Percentiles rank a stretch among this genome's conserved stretches.
Conservation (phyloP, 2,888 invertebrate species). For the Fabriciana adippe region DNA sequence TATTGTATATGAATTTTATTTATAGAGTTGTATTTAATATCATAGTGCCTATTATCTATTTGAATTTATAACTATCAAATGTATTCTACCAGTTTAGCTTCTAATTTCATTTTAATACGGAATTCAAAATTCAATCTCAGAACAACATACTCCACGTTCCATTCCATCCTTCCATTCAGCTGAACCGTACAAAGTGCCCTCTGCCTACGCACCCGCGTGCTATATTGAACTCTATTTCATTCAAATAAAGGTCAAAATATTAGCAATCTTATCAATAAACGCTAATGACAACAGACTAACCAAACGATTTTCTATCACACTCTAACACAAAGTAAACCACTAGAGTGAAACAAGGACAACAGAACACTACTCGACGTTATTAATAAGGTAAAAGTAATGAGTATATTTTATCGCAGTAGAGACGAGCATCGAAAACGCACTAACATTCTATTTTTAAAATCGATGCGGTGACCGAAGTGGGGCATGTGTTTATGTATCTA, state of each 20-base stretch:
- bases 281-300: slow-evolving; percentile 20
- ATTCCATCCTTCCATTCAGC: slow-evolving; percentile 65
- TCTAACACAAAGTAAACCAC: not conserved
- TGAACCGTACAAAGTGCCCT: slow-evolving; percentile 49
- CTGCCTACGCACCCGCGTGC: slow-evolving; percentile 46
- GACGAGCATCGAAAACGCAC: slow-evolving; percentile 74
- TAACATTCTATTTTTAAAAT: slow-evolving; percentile 79
- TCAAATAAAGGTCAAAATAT: slow-evolving; percentile 45
- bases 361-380: slow-evolving; percentile 17
- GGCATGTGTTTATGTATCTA: slow-evolving; percentile 64
- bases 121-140: slow-evolving; percentile 61
- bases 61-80: not conserved
- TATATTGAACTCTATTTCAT: slow-evolving; percentile 52
- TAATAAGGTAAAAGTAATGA: slow-evolving; percentile 42
- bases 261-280: slow-evolving; percentile 16
- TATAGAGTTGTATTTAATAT: too few species aligned
- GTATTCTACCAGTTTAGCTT: slow-evolving; percentile 6
- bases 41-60: too few species aligned
- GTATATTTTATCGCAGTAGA: slow-evolving; percentile 55
- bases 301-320: slow-evolving; percentile 12
- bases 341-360: slow-evolving; percentile 11
- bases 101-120: slow-evolving; percentile 12
- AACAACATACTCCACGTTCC: slow-evolving; percentile 60
- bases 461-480: slow-evolving; percentile 79
- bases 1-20: too few species aligned